phyloP scores from a whole-genome alignment of 2,797 vertebrate species.

The Acestrorhynchus altus region DNA sequence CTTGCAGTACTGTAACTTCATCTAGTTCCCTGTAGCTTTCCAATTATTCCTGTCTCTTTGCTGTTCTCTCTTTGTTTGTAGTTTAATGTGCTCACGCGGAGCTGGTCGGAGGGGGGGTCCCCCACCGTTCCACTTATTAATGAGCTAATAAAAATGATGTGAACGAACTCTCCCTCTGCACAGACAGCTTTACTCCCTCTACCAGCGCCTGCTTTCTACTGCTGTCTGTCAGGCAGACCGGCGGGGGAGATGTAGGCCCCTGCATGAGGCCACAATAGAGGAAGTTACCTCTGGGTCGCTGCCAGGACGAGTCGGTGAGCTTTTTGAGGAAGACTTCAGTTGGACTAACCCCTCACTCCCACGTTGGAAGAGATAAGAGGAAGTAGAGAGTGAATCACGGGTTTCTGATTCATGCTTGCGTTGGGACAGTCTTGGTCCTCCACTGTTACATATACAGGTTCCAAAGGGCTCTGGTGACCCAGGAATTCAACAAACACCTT shows the following conservation, averaged over 20 bases:
- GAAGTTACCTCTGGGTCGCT: slow-evolving; percentile 40
- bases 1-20: slow-evolving; percentile 39
- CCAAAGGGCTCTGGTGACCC: too few species aligned
- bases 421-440: neutral
- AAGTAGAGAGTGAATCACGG: slow-evolving; percentile 41
- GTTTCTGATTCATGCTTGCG: slow-evolving; percentile 33
- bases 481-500: too few species aligned
- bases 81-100: slow-evolving; percentile 67
- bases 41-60: slow-evolving; percentile 61
- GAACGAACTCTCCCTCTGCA: slow-evolving; percentile 31
- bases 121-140: slow-evolving; percentile 62
- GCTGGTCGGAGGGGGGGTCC: slow-evolving; percentile 63
- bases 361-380: slow-evolving; percentile 30
- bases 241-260: neutral
- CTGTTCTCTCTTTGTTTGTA: slow-evolving; percentile 71
- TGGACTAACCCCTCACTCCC: slow-evolving; percentile 27
- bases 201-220: slow-evolving; percentile 4
- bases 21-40: slow-evolving; percentile 38
- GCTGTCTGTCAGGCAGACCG: slow-evolving; percentile 36
- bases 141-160: slow-evolving; percentile 51
- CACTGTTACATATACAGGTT: too few species aligned
- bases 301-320: slow-evolving; percentile 15
- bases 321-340: slow-evolving; percentile 34
- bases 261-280: slow-evolving; percentile 22
- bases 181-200: slow-evolving; percentile 44